phyloP scores from a whole-genome alignment of 2,888 invertebrate genomes.

The Germaria angustata region DNA sequence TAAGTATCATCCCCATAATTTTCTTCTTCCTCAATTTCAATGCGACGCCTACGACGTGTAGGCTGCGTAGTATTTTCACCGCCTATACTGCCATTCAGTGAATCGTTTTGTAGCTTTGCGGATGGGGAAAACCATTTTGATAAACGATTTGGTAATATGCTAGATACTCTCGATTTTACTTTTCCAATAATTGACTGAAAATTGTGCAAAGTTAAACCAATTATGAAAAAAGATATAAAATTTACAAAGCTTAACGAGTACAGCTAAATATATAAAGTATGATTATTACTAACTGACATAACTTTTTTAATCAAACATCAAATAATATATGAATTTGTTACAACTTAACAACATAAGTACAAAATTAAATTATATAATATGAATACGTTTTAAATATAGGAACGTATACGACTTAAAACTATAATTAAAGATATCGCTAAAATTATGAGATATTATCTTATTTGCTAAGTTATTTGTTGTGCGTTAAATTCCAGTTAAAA shows the following conservation, averaged over 20 bases:
- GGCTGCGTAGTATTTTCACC: conserved; percentile 42
- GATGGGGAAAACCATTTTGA: conserved; percentile 79
- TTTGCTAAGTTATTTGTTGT: too few species aligned
- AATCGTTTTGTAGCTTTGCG: conserved; percentile 63
- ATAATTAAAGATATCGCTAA: too few species aligned
- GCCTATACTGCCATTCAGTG: conserved; percentile 65
- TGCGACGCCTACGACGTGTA: conserved; percentile 74
- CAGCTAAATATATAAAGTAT: neutral
- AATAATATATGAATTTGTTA: too few species aligned
- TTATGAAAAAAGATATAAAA: neutral
- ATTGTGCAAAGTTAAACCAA: neutral
- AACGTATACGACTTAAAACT: too few species aligned
- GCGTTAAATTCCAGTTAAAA: too few species aligned
- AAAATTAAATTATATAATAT: too few species aligned
- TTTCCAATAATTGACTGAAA: conserved; percentile 79
- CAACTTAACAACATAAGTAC: too few species aligned
- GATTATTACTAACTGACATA: too few species aligned
- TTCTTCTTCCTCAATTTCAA: conserved; percentile 71
- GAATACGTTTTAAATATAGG: too few species aligned
- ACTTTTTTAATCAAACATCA: too few species aligned
- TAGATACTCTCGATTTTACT: conserved; percentile 77
- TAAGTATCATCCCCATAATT: conserved; percentile 70
- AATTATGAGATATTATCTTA: too few species aligned
- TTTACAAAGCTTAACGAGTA: neutral
- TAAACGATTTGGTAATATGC: conserved; percentile 76